These are phyloP conservation scores for Cecropterus lyciades DNA, from an alignment of 1,140 invertebrate species.

Conservation along the genomic window DNA sequence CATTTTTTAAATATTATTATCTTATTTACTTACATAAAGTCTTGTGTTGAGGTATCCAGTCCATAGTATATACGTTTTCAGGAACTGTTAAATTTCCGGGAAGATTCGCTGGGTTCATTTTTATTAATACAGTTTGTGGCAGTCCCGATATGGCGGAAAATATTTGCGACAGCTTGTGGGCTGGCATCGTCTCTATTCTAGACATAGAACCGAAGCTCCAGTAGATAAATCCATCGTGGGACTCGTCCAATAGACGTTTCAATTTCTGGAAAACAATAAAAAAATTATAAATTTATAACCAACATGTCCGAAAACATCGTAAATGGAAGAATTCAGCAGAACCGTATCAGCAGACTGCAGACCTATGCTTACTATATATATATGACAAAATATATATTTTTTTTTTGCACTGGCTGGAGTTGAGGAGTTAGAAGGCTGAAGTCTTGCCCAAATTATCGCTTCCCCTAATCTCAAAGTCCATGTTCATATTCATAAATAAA, in stretches of 20 bases:
- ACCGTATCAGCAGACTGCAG: too few species aligned
- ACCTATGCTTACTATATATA: too few species aligned
- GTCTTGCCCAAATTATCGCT: too few species aligned
- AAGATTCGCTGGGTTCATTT: constrained; percentile 84
- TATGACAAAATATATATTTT: too few species aligned
- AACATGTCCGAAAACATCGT: too few species aligned
- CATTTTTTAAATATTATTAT: too few species aligned
- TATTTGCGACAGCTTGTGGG: constrained; percentile 74
- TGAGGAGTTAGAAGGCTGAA: too few species aligned
- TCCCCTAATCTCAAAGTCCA: too few species aligned
- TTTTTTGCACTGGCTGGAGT: too few species aligned
- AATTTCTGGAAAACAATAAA: constrained; percentile 71
- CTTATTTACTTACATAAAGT: constrained; percentile 86
- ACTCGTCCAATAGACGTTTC: constrained; percentile 85
- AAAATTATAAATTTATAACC: too few species aligned
- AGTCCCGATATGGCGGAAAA: constrained; percentile 81
- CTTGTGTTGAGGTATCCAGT: constrained; percentile 88
- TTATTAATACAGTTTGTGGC: constrained; percentile 85
- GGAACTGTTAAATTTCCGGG: constrained; percentile 82
- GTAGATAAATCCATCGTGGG: constrained; percentile 87
- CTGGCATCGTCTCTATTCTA: constrained; percentile 82
- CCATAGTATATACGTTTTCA: constrained; percentile 86
- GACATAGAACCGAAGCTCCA: constrained; percentile 89
- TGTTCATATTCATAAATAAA: too few species aligned
- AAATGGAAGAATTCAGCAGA: too few species aligned